Evolutionary conservation across 2,113 vertebrate species (phyloP).

Genomic region (Alces alces): DNA sequence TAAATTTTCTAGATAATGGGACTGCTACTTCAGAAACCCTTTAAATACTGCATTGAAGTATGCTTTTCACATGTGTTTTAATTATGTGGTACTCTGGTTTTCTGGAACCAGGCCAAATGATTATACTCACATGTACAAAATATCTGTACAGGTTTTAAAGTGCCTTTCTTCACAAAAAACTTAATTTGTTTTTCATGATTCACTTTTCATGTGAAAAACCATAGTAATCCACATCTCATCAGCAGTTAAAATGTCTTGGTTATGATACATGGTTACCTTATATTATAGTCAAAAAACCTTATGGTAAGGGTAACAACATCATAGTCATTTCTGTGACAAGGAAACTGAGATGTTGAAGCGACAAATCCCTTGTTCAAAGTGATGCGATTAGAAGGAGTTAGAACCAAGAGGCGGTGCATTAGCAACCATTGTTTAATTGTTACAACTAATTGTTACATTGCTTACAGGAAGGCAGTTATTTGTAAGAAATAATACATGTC

Average conservation of each 20-base stretch:
- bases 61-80: background rate
- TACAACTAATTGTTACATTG: background rate
- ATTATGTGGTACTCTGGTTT: background rate
- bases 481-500: too few relatives aligned
- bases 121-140: background rate
- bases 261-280: background rate
- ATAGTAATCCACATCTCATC: background rate
- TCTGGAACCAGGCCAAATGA: background rate
- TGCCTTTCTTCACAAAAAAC: background rate
- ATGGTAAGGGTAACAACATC: background rate
- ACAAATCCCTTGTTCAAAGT: background rate
- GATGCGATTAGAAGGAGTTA: background rate
- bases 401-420: background rate
- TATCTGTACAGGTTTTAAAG: background rate
- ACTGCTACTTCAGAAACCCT: background rate
- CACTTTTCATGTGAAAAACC: background rate
- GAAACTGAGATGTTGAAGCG: background rate
- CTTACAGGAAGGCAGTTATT: background rate
- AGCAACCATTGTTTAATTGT: background rate
- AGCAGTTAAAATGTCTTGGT: background rate
- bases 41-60: background rate
- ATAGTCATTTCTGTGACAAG: background rate
- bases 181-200: background rate
- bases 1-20: background rate
- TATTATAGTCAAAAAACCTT: too few relatives aligned